A percentile compares a stretch with the other conserved stretches of the same genome.
Conservation (phyloP, 1,140 invertebrate species). For the Bathynomus jamesi region DNA sequence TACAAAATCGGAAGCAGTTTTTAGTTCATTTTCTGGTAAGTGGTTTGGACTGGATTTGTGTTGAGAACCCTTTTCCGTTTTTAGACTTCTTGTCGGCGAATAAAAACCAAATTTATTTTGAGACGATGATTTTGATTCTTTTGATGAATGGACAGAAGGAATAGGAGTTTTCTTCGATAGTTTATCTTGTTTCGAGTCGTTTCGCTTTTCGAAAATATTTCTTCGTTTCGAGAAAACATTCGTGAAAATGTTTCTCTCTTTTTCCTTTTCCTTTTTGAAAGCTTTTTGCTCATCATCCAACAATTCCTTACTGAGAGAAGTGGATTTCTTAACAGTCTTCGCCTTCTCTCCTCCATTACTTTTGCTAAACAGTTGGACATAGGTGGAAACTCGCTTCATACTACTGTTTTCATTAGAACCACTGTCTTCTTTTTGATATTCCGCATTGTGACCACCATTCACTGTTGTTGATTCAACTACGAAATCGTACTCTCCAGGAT, state of each 20-base stretch:
- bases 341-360: not conserved
- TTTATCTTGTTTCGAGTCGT: not conserved
- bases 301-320: not conserved
- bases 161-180: not conserved
- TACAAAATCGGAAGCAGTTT: no score
- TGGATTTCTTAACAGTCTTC: not conserved
- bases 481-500: not conserved
- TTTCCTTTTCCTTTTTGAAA: not conserved
- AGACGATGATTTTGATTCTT: not conserved
- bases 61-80: not conserved
- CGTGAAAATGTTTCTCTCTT: not conserved
- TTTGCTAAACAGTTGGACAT: not conserved
- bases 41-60: no score
- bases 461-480: no score
- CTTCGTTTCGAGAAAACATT: not conserved
- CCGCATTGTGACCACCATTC: not conserved
- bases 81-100: not conserved
- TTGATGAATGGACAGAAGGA: not conserved
- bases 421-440: not conserved
- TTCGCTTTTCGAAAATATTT: not conserved
- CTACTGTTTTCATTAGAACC: not conserved
- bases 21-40: no score
- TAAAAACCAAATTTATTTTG: not conserved
- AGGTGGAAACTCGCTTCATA: not conserved
- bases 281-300: not conserved